Base-by-base conservation (phyloP, 2,113 vertebrate genomes). In the Puffinus mauretanicus region DNA sequence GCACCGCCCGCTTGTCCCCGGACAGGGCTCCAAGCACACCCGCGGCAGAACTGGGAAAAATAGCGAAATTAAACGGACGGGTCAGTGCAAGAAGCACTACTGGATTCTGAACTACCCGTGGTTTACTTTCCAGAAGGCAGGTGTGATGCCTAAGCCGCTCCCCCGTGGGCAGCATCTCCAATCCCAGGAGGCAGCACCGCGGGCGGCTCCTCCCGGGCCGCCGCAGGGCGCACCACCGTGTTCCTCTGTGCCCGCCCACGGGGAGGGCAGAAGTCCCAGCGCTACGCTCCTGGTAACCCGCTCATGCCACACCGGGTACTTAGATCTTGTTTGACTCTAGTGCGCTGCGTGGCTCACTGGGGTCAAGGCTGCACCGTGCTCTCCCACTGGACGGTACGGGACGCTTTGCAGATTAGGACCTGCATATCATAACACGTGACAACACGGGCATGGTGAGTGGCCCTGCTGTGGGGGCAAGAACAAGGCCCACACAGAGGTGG, bases 301-400 rank as follows among this genome's bases (percentile, higher is more conserved):
- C 30, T 8, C 16, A 0, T 20, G 30, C 30, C 36, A 29, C 16
- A 3, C 36, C 1, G 2, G 10, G 16, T 51, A 20, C 44, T 25
- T 49, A 24, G 2, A 14, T 18, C 15, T 13, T 6, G 11, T 16
- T n/a, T 19, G 10, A 16, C 44, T 24, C 4, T 7, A 27, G 14
- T 1, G 15, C 0, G 1, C n/a, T 25, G 30, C 1, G 2, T 15
- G 42, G 34, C 40, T 65, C 4, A 2, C 49, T 9, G 8, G 7
- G 34, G 5, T 57, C 22, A 40, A 11, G 27, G n/a, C 22, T 18
- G 22, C 25, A n/a, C 25, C 2, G 1, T n/a, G 52, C 36, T n/a
- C 19, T 42, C 8, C 32, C 16, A 4, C 17, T 7, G 14, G 51
- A 34, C 3, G 1, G 27, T 21, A 17, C 3, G 3, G 26, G 44